A percentile compares a stretch with the other conserved stretches of the same genome.
Conservation (phyloP, 1,140 invertebrate species). For the Drosophila repletoides region DNA sequence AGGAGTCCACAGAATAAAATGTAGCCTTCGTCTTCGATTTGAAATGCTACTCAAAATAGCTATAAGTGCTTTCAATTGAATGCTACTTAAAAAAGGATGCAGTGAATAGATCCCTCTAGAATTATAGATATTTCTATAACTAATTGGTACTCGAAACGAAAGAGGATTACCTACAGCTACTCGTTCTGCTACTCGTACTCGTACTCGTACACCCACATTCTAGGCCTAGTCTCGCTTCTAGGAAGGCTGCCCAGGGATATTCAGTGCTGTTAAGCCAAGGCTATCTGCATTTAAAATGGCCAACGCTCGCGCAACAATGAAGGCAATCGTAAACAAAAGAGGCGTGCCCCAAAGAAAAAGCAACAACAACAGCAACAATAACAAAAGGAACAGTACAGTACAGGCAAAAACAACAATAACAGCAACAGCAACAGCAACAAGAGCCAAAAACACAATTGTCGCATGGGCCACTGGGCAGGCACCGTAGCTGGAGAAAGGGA, state of each 20-base stretch:
- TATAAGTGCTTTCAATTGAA: no score
- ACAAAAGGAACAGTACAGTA: conserved; percentile 11
- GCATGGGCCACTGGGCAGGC: conserved; percentile 27
- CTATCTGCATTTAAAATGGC: conserved; percentile 73
- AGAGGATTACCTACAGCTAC: no score
- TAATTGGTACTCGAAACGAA: no score
- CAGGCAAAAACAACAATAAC: conserved; percentile 8
- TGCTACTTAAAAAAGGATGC: no score
- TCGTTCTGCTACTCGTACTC: no score
- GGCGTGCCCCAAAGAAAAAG: conserved; percentile 50
- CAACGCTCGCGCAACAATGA: conserved; percentile 65
- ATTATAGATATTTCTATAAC: no score
- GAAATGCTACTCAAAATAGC: no score
- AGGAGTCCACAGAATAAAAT: no score
- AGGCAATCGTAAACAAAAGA: conserved; percentile 62
- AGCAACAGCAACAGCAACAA: conserved; percentile 1
- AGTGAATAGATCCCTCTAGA: no score
- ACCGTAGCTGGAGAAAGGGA: neutral
- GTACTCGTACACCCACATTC: neutral
- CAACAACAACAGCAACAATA: neutral
- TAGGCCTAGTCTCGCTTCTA: neutral
- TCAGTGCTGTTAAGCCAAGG: conserved; percentile 44
- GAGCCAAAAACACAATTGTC: conserved; percentile 42
- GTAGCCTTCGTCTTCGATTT: no score
- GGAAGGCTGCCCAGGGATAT: conserved; percentile 8